Base-by-base conservation (phyloP, 1,140 invertebrate genomes). In the Oscheius sp. region DNA sequence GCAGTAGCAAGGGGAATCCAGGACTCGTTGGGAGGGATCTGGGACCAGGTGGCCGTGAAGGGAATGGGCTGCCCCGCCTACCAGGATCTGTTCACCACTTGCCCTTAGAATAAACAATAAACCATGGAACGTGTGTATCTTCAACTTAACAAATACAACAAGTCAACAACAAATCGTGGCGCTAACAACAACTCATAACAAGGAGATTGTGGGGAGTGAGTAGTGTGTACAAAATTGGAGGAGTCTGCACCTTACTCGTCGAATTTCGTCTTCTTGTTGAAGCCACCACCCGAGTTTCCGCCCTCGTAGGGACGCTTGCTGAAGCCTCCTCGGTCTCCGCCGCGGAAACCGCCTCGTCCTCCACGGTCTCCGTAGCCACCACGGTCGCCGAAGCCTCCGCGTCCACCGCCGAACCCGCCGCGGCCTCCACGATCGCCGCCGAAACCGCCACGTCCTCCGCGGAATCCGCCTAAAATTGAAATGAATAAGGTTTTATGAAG, bases 261-360 rank as follows among this genome's bases (percentile, higher is more conserved):
- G 65, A 79, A 79, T 59, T 79, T 79, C 10, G 71, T 79, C 58
- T 64, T 67, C 36, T 79, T 79, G 62, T 77, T 77, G 26, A 64
- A 61, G 1, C 45, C n/a, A 20, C 63, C 67, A 20, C 75, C 68
- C 15, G 10, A 49, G 55, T 52, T 35, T 20, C 75, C 72, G 15
- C 77, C 74, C n/a, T 68, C 61, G 77, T 66, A 78, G 15, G 73
- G 45, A 34, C 77, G 65, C 35, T 79, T 78, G 61, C 66, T 55
- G 65, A 42, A 1, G 15, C 79, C 65, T 65, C 78, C 58, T 64
- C 74, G 38, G 63, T 73, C 69, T 68, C 75, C 63, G 34, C 68
- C 31, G n/a, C 67, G 63, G 18, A 55, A 34, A 49, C 52, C 34
- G 20, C 78, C 75, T n/a, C 29, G 31, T 18, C 75, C 68, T 31